These are phyloP conservation scores for Drosophila pachea DNA, from an alignment of 1,140 invertebrate species.

Conservation along the genomic window DNA sequence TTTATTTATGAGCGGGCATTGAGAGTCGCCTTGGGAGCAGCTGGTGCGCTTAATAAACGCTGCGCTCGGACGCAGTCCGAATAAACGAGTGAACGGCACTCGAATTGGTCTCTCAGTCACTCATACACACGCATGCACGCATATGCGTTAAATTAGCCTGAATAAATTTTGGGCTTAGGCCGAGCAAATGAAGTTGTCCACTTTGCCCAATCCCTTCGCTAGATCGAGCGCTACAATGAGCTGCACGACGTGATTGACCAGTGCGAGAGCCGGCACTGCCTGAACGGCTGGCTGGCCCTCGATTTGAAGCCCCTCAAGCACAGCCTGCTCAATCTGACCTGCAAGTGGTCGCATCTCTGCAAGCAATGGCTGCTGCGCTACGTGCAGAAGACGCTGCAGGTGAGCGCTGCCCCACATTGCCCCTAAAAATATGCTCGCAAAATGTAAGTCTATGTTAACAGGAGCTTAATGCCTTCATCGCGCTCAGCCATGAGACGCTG, in stretches of 20 bases:
- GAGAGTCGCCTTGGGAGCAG: slow-evolving; percentile 59
- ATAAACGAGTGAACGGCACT: slow-evolving; percentile 24
- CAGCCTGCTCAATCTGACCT: slow-evolving; percentile 84
- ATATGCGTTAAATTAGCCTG: slow-evolving; percentile 63
- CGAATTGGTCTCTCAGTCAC: slow-evolving; percentile 13
- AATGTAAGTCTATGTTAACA: slow-evolving; percentile 80
- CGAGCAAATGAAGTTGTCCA: slow-evolving; percentile 57
- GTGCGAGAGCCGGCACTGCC: slow-evolving; percentile 58
- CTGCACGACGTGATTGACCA: slow-evolving; percentile 72
- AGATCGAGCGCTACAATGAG: slow-evolving; percentile 76
- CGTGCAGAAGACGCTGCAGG: slow-evolving; percentile 81
- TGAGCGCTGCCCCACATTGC: slow-evolving; percentile 83
- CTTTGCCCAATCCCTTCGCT: slow-evolving; percentile 1
- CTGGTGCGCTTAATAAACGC: slow-evolving; percentile 71
- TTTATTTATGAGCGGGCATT: slow-evolving; percentile 74
- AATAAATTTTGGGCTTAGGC: slow-evolving; percentile 58
- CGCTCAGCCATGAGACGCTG: slow-evolving; percentile 81
- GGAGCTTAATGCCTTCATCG: slow-evolving; percentile 82
- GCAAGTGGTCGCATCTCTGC: slow-evolving; percentile 86
- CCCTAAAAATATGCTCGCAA: slow-evolving; percentile 81
- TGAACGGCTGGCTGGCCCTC: slow-evolving; percentile 85
- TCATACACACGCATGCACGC: slow-evolving; percentile 29
- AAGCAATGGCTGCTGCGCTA: slow-evolving; percentile 85
- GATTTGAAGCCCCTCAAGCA: slow-evolving; percentile 86
- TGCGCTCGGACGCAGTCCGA: slow-evolving; percentile 1